Evolutionary conservation across 2,797 vertebrate genomes (phyloP).

Genomic region (Phaenicophaeus curvirostris): DNA sequence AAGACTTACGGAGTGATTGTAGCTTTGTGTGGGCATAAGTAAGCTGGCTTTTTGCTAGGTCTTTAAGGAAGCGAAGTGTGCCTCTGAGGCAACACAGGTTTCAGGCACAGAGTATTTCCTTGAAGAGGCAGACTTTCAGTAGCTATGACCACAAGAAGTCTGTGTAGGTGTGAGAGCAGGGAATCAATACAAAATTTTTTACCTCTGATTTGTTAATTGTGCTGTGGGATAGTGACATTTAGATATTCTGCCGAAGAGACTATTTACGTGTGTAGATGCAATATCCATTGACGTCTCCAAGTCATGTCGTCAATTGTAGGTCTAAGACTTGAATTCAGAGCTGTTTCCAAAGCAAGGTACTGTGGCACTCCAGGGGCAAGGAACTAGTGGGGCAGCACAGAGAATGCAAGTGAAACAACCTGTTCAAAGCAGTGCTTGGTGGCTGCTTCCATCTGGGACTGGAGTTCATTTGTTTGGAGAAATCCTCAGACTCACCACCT

Average conservation of each 20-base stretch:
- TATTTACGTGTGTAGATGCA: neutral
- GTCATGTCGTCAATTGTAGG: neutral
- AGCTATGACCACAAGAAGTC: neutral
- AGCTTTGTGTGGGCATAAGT: slow-evolving; percentile 3
- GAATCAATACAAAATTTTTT: neutral
- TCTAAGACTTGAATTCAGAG: neutral
- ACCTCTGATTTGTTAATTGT: slow-evolving; percentile 6
- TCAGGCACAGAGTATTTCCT: neutral
- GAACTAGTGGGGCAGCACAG: neutral
- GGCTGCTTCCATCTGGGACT: neutral
- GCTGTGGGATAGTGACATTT: neutral
- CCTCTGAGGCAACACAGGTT: slow-evolving; percentile 35
- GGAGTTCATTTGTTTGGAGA: slow-evolving; percentile 11
- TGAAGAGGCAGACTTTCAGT: slow-evolving; percentile 6
- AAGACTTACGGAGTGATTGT: neutral
- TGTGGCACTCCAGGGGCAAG: neutral
- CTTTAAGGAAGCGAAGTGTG: slow-evolving; percentile 24
- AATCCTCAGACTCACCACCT: neutral
- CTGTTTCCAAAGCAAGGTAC: neutral
- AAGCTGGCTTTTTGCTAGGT: neutral
- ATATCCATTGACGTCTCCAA: neutral
- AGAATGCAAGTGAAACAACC: neutral
- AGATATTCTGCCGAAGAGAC: neutral
- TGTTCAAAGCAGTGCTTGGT: neutral
- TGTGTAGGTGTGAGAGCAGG: slow-evolving; percentile 39